Conservation (phyloP, 2,113 vertebrate genomes). For the Passer domesticus region DNA sequence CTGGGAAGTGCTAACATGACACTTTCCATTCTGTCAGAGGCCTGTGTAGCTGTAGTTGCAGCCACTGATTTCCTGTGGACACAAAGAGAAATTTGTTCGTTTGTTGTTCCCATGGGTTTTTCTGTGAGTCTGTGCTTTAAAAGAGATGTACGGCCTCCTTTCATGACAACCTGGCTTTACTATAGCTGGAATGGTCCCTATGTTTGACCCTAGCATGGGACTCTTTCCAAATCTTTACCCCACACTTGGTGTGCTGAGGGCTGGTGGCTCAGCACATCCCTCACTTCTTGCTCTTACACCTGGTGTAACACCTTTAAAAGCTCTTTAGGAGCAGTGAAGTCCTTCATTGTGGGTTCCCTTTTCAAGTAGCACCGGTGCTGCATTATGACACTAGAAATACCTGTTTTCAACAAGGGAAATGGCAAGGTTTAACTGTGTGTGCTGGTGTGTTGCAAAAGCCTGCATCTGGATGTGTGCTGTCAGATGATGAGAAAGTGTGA, state of each 20-base stretch:
- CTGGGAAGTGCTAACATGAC: not conserved
- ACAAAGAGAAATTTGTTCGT: not conserved
- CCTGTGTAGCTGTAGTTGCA: not conserved
- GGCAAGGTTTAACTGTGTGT: not conserved
- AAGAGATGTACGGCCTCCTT: not conserved
- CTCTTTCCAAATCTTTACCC: not conserved
- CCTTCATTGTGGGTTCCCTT: not conserved
- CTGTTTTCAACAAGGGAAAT: not conserved
- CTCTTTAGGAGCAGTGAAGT: not conserved
- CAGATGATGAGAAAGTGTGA: not conserved
- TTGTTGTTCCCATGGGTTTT: not conserved
- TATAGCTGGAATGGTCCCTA: not conserved
- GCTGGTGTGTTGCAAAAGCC: not conserved
- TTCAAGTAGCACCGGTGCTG: fast-evolving
- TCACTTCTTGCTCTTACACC: not conserved
- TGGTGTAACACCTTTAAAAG: not conserved
- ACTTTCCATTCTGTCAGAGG: not conserved
- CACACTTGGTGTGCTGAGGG: not conserved
- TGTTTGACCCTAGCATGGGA: not conserved
- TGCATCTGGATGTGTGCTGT: not conserved
- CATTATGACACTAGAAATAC: not conserved
- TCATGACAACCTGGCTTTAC: not conserved
- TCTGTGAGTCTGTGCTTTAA: not conserved
- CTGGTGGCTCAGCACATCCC: not conserved
- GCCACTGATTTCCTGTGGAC: not conserved